Evolutionary conservation across 2,888 invertebrate species (phyloP), one percentile per base, ranked within the genome.

Genomic region (Cerastis leucographa): DNA sequence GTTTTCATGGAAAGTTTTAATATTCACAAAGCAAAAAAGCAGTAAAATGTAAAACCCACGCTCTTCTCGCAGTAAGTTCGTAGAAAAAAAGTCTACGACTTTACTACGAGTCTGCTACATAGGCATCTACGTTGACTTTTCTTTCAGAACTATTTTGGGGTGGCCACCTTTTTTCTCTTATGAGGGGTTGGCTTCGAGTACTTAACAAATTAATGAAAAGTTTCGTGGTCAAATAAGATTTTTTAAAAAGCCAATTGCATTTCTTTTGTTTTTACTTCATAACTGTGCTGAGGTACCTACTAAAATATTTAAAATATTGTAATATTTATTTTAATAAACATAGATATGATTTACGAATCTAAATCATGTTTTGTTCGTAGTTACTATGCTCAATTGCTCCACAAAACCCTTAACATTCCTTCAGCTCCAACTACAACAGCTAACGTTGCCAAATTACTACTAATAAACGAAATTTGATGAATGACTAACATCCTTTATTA

Each of bases 361-460:
- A 8, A 61, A 40, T 40, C 5, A 22, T 19, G 40, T 42, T 74
- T 25, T 8, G 22, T 74, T 61, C n/a, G 11, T 19, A 19, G 6
- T 6, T 35, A 77, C 46, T n/a, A n/a, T n/a, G n/a, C n/a, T n/a
- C n/a, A n/a, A n/a, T 61, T 3, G 9, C 14, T 56, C 8, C 35
- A 46, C 25, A 12, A 54, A 54, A 46, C 25, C 78, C 54, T 71
- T 44, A 64, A 14, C 51, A 81, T 81, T 81, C 42, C n/a, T 25
- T 56, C 40, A 67, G 12, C 19, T 83, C 56, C n/a, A 66, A 76
- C 25, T 40, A 66, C 22, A 71, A 76, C 59, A 66, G 42, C 14
- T 56, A n/a, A 40, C 42, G 66, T 64, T 79, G 87, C 85, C 87
- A 82, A 87, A 85, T 86, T 35, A 80, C 68, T 25, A 65, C 44